Evolutionary conservation across 2,113 vertebrate species (phyloP), one percentile per base, ranked within the genome.

Genomic region (Gobius niger): DNA sequence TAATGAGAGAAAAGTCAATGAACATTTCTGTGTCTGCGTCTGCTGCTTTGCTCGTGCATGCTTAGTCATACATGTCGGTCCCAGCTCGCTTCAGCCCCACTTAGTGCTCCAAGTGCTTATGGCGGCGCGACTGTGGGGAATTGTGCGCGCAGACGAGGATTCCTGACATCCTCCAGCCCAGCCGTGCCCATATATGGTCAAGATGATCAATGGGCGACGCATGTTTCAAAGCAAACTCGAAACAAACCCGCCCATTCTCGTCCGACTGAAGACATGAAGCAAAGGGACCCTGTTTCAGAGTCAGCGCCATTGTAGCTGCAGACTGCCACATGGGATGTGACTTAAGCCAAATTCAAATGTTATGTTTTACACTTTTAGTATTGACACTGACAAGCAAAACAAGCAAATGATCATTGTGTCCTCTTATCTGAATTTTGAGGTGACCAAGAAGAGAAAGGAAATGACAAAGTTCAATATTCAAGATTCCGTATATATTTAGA

Each of bases 121-220:
- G 24, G 24, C 24, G 11, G 9, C 41, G 68, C 67, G 9, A 4
- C 8, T 54, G 50, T 34, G 50, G 66, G n/a, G 62, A 68, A 12
- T 47, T 68, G 44, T n/a, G 49, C 49, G 9, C 16, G 24, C 42
- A 4, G 44, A 14, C 57, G 44, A 63, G 65, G 67, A 82, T 85
- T 88, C 80, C 83, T 81, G 73, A 72, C 78, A 77, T 83, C 63
- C 81, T 65, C 53, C 44, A 70, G 81, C 77, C 69, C 73, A 56
- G 63, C n/a, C 76, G 16, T 79, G 67, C 59, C 91, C 91, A 90
- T 91, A 86, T 92, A 91, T 85, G 89, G 92, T 85, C 82, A 85
- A 12, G 84, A 67, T 73, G 72, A 89, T 89, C 87, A 82, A 89
- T 91, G 83, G 70, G 65, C 60, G 41, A 61, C 73, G 72, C 76